phyloP scores from a whole-genome alignment of 2,113 vertebrate species.

The Actenoides hombroni region DNA sequence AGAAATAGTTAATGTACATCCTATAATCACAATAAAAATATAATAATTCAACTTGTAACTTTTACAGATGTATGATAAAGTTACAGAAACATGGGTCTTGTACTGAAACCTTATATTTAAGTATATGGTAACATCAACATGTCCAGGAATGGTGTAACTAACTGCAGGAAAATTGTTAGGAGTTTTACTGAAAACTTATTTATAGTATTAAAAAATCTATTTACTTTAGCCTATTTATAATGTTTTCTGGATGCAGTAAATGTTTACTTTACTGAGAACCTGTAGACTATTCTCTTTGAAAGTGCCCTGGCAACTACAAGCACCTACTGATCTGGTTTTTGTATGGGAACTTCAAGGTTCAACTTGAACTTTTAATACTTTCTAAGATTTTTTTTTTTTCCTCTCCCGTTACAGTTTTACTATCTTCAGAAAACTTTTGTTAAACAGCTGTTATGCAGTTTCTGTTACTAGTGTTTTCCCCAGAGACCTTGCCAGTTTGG shows the following conservation, averaged over 20 bases:
- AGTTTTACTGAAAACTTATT: not conserved
- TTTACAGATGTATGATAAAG: not conserved
- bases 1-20: not conserved
- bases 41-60: not conserved
- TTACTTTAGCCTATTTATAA: not conserved
- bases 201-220: not conserved
- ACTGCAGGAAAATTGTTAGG: not conserved
- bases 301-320: not conserved
- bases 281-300: not conserved
- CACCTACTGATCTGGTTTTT: not conserved
- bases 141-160: not conserved
- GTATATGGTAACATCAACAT: not conserved
- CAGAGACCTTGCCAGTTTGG: not conserved
- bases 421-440: not conserved
- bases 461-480: not conserved
- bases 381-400: not conserved
- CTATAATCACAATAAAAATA: not conserved
- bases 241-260: not conserved
- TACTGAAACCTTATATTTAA: not conserved
- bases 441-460: not conserved
- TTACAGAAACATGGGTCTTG: not conserved
- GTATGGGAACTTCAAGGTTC: not conserved
- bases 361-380: not conserved
- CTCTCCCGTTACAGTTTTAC: not conserved
- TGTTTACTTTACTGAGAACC: not conserved